Evolutionary conservation across 92 coral and sea anemone genomes (phyloP), one percentile per base, ranked within the genome.

Genomic region (Hydrozoanthus gracilis): DNA sequence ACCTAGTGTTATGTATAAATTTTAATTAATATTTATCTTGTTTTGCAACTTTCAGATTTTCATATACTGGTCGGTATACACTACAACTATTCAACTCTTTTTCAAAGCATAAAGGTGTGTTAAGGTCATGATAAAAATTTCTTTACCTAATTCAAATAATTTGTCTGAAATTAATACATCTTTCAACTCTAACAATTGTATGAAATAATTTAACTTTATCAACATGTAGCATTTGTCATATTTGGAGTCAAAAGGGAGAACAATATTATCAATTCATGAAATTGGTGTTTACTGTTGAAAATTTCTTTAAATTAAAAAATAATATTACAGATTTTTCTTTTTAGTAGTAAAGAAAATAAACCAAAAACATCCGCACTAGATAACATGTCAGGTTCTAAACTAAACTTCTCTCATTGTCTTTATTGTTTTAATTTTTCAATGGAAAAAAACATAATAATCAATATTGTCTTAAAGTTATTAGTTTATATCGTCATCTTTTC

Each of bases 391-490:
- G 64, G 64, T 7, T 58, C 64, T 58, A 58, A 58, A 58, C 18
- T 62, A 71, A 71, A 44, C 11, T 71, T 44, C 45, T 44, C 51
- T 10, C 51, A 71, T 39, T 16, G 14, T 71, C 44, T 44, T 44
- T 71, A 71, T 71, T 71, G 76, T 71, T 44, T 71, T 71, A 5
- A 8, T 54, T 54, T 54, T 54, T 54, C 61, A 54, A 54, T 8
- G 45, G 13, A 44, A 44, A 71, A 46, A 71, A 72, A 72, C 55
- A 72, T 72, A 72, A 72, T 11, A 44, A 72, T 72, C 9, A 72
- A 45, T 46, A 54, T 72, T 45, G 77, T 17, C 17, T 46, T 72
- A 45, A 48, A 48, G 73, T 68, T 68, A 68, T 8, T 68, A 68
- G 73, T 68, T 68, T 68, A 68, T 20, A 68, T 68, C 73, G 27